Evolutionary conservation across 2,797 vertebrate species (phyloP), one percentile per base, ranked within the genome.

Genomic region (Nyctibius grandis): DNA sequence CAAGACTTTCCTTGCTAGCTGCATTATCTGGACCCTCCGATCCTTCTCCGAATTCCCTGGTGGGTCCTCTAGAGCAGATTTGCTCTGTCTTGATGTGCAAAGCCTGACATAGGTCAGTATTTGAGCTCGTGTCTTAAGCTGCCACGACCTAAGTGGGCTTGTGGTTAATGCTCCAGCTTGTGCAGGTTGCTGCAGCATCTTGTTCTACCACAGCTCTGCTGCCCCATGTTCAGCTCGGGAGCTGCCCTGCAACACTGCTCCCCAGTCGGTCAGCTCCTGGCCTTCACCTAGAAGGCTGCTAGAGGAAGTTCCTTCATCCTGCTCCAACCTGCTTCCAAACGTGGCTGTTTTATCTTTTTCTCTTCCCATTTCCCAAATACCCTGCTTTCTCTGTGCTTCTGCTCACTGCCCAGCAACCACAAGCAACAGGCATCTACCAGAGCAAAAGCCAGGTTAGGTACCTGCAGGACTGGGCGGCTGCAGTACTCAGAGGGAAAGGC

Each of bases 401-500:
- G 25, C 34, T 70, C 33, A 8, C 12, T 34, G 56, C 36, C 56
- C 82, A 67, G 20, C 13, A 18, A 45, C 17, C 7, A 15, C 7
- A 13, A 48, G 23, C 57, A 76, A 54, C 12, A 73, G 69, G 19
- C 9, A n/a, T 7, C 29, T 8, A 4, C 14, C 22, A 47, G 18
- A 65, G 57, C 48, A 56, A 34, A 56, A 81, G 53, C 42, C 53
- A 15, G 29, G 40, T 28, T 38, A 29, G 18, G 0, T 8, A 1
- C 11, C 47, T 74, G 42, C 29, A 48, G 25, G 17, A 22, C 6
- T 16, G 40, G 12, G 47, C 0, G 1, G 48, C 31, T 44, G 50
- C 23, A 21, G 50, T 9, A 40, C 59, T 23, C 0, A 0, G 9
- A 40, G 8, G 13, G 11, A 50, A 48, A 74, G 9, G 20, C 73